Base-by-base conservation (phyloP, 2,888 invertebrate species). In the Oscheius sp. region DNA sequence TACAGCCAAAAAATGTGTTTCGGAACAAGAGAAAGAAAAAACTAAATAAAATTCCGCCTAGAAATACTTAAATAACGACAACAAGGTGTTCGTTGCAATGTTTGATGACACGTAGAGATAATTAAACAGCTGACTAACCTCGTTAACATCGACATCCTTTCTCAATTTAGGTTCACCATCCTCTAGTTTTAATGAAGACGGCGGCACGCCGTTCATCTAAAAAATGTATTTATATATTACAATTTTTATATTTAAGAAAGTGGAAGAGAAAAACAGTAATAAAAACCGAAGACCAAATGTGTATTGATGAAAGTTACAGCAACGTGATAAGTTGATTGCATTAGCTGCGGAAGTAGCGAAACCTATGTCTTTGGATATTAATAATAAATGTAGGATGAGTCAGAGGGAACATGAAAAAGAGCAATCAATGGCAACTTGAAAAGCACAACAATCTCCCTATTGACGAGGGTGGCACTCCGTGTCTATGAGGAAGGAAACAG, bases 141-240 rank as follows among this genome's bases (percentile, higher is more conserved):
- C 59, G 22, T 38, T 44, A 44, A 59, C 26, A n/a, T 44, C 44
- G 38, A 59, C 41, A 5, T 22, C 41, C 20, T 36, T 56, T 44
- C 44, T 44, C 24, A 26, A n/a, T 24, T 24, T 17, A 22, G 59
- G 44, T 24, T 9, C 44, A 14, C 59, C 41, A n/a, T 59, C 59
- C 17, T 59, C 59, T 26, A 59, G 30, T 14, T 41, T 59, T 24
- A 59, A 44, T n/a, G 59, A 59, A 28, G 59, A 44, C 44, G 59
- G 59, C 59, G 59, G 44, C 28, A 26, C 44, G 59, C 59, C 59
- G 44, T 59, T 59, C 59, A 59, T 59, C 59, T 59, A n/a, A 44
- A 59, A 38, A 38, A 32, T 28, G 32, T 8, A 6, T 36, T 12
- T 33, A 20, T 41, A 14, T 45, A n/a, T 12, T 14, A 20, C 4